Base-by-base conservation (phyloP, 2,113 vertebrate genomes). In the Boulengerochromis microlepis region DNA sequence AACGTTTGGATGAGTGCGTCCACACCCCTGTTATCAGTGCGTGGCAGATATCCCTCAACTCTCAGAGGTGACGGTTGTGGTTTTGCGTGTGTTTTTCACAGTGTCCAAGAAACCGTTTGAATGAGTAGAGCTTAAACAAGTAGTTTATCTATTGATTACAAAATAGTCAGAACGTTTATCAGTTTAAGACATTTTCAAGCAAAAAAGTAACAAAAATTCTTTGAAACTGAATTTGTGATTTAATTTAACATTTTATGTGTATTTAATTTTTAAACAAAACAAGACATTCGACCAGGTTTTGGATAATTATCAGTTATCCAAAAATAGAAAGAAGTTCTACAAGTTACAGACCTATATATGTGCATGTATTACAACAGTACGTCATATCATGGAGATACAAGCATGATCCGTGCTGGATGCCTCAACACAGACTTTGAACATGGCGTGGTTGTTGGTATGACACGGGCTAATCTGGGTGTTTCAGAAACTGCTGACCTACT, bases 21-120 rank as follows among this genome's bases (percentile, higher is more conserved):
- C 94, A 91, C 95, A 64, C 95, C 94, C 94, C 10, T 86, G 89
- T 95, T 95, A 95, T 96, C 95, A 93, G 90, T 53, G 40, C 19
- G 74, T 64, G 78, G 57, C 95, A 96, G 93, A 94, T 91, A 74
- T 80, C 33, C 5, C 66, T 52, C 18, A 15, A 76, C 19, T 42
- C 10, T 24, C 45, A 2, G 35, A 29, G 22, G 16, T 7, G 35
- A 29, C 26, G 26, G 42, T 35, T 35, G 31, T 24, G n/a, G n/a
- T 26, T 78, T 64, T 61, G 47, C 8, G 35, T 13, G 66, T 53
- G 83, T 66, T 35, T 76, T 50, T n/a, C 71, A 71, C 31, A 80
- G 38, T 18, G 19, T 40, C 42, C n/a, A 38, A 57, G 5, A 61
- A 81, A 66, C 54, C 1, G 7, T 15, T 54, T 84, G 8, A 76